phyloP scores from a whole-genome alignment of 1,140 invertebrate species.

The Philopotamus ludificatus region DNA sequence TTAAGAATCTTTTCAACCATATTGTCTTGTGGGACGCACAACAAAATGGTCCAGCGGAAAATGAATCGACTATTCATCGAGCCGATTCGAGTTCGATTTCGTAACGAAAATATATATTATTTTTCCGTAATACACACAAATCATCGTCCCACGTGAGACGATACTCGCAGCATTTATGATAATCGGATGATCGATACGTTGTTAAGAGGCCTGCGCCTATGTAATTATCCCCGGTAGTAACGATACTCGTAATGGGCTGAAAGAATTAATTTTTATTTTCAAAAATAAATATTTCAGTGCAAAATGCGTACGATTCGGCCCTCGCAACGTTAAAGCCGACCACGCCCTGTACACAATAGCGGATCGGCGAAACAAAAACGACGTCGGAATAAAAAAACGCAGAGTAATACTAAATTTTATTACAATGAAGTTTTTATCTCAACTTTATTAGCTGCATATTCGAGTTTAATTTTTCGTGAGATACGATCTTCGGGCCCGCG shows the following conservation, averaged over 20 bases:
- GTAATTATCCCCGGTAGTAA: neutral
- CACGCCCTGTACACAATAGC: conserved; percentile 24
- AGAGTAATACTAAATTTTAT: conserved; percentile 22
- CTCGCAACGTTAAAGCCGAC: conserved; percentile 23
- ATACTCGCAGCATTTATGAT: too few species aligned
- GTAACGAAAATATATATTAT: conserved; percentile 13
- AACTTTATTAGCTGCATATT: conserved; percentile 28
- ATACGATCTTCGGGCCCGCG: conserved; percentile 17
- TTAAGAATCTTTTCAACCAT: conserved; percentile 29
- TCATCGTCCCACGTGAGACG: neutral
- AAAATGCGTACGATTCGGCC: conserved; percentile 5
- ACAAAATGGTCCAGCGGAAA: conserved; percentile 19
- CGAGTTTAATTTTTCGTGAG: conserved; percentile 24
- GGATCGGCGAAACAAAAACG: neutral
- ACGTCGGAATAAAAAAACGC: conserved; percentile 2
- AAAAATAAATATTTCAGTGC: neutral
- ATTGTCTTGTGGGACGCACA: conserved; percentile 26
- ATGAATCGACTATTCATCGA: conserved; percentile 16
- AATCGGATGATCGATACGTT: too few species aligned
- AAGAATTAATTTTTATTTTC: neutral
- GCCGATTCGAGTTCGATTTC: conserved; percentile 18
- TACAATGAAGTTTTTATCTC: conserved; percentile 32
- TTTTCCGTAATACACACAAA: neutral
- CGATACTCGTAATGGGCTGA: neutral
- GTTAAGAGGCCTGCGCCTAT: too few species aligned